A percentile compares a stretch with the other conserved stretches of the same genome.
phyloP scores from a whole-genome alignment of 2,113 vertebrate species.

The Pollimyrus isidori region DNA sequence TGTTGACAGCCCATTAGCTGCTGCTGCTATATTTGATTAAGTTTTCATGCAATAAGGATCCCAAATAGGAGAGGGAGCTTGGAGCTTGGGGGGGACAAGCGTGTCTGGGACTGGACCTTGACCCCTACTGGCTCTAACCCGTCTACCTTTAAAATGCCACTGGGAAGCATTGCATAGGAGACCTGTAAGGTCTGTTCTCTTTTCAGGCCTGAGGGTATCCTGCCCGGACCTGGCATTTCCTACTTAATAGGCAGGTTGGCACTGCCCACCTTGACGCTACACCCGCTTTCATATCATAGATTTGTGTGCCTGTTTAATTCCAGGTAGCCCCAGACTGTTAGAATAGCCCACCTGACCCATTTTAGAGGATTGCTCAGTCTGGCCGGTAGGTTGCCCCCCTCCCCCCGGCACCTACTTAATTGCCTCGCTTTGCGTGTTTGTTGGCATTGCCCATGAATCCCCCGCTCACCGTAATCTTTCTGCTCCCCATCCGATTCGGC shows the following conservation, averaged over 20 bases:
- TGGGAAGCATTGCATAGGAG: background rate
- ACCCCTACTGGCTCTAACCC: background rate
- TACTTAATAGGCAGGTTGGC: background rate
- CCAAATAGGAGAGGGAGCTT: slow-evolving; percentile 9
- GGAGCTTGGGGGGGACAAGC: background rate
- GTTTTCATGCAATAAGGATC: slow-evolving; percentile 42
- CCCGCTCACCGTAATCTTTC: background rate
- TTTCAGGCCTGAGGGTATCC: background rate
- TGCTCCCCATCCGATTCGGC: background rate
- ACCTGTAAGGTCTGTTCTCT: background rate
- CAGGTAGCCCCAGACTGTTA: background rate
- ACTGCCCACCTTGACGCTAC: background rate
- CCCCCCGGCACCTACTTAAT: background rate
- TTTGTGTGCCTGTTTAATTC: background rate
- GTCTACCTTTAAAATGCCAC: background rate
- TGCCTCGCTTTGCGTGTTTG: background rate
- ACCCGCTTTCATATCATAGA: background rate
- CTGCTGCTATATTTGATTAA: slow-evolving; percentile 55
- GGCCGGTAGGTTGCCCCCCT: background rate
- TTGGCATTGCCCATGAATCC: background rate
- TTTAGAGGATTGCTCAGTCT: background rate
- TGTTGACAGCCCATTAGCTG: slow-evolving; percentile 56
- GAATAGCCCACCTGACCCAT: background rate
- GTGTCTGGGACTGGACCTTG: background rate
- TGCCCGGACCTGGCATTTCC: background rate